Base-by-base conservation (phyloP, 2,797 vertebrate genomes). In the Sebastolobus alascanus region DNA sequence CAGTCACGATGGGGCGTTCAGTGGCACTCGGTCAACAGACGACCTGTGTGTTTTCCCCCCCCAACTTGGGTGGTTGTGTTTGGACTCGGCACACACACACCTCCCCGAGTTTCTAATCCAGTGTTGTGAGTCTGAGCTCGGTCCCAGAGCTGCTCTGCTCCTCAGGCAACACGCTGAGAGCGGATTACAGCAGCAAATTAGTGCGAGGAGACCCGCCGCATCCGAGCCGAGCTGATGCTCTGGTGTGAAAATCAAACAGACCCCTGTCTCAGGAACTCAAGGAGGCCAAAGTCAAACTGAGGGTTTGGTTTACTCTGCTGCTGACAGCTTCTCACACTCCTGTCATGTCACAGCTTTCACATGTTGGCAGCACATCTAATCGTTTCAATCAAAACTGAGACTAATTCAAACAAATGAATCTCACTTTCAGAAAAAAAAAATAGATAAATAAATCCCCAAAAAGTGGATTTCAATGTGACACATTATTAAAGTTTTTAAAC, bases 211-310 rank as follows among this genome's bases (percentile, higher is more conserved):
- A 73, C 70, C 79, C 20, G 56, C 56, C 46, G 43, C 77, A 70
- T 69, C 83, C 52, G 31, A 61, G 73, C 68, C 22, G 20, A 35
- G 22, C 68, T 70, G 82, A 91, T 18, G 83, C 84, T 75, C 66
- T 29, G 86, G 89, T 91, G 90, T 90, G 54, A 84, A 91, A 94
- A 89, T 85, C 89, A 90, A 93, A 92, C 85, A 85, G 67, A 90
- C 87, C 92, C 80, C 67, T n/a, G 65, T 37, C 67, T 71, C 75
- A 68, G 33, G 56, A 55, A 14, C 31, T 37, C 43, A 40, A 76
- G 66, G 72, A 79, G 83, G 81, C 75, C 84, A 40, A 52, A 84
- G 78, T 84, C 79, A 84, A 31, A 63, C 46, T 20, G 55, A 60
- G 66, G 25, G 55, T 50, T 71, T 56, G 74, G 54, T 90, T 90